Evolutionary conservation across 2,113 vertebrate species (phyloP).

Genomic region (Phalacrocorax brasilianus): DNA sequence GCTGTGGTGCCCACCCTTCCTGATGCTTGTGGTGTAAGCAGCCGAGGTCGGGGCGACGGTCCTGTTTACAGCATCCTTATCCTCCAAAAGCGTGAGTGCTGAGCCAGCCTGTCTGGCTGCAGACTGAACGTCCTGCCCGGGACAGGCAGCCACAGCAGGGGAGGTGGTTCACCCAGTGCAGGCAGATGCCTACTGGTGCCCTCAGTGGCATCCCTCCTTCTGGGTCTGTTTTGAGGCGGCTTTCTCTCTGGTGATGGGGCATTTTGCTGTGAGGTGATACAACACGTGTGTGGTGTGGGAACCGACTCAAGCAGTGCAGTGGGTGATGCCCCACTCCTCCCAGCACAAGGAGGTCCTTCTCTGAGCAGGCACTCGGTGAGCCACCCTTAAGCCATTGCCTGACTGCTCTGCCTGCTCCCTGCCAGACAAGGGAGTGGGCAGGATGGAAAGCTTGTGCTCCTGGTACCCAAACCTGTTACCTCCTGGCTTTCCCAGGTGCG

Average conservation of each 20-base stretch:
- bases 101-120: background rate
- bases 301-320: background rate
- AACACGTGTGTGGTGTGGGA: background rate
- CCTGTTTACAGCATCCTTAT: background rate
- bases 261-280: background rate
- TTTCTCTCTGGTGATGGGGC: background rate
- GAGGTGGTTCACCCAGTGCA: background rate
- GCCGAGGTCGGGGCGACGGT: accelerated
- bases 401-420: background rate
- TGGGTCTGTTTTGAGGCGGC: background rate
- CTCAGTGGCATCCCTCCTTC: background rate
- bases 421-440: background rate
- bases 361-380: background rate
- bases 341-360: background rate
- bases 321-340: background rate
- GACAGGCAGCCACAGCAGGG: background rate
- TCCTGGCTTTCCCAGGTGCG: background rate
- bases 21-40: background rate
- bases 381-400: background rate
- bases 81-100: background rate
- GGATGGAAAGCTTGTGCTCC: background rate
- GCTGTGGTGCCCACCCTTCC: background rate
- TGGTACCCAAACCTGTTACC: background rate
- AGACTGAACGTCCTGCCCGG: background rate
- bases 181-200: background rate